Conservation (phyloP, 53 echinoderm and acorn worm species). For the Arbacia lixula region DNA sequence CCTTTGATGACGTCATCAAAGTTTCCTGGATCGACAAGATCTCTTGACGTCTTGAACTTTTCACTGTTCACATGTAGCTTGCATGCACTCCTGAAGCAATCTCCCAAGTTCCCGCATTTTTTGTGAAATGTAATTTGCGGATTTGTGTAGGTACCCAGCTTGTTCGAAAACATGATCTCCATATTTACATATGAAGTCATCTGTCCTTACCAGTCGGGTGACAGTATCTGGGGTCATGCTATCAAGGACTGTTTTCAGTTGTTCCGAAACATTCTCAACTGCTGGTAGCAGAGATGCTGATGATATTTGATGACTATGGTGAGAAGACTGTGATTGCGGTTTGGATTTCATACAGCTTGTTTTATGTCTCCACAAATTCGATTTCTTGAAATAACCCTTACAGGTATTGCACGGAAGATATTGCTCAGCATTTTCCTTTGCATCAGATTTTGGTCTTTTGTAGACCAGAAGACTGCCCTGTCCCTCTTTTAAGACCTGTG, state of each 20-base stretch:
- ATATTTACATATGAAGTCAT: slow-evolving; percentile 28
- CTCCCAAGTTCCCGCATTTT: slow-evolving; percentile 24
- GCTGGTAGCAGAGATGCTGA: slow-evolving; percentile 2
- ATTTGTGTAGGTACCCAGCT: slow-evolving; percentile 25
- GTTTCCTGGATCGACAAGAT: slow-evolving; percentile 33
- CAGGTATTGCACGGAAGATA: slow-evolving; percentile 11
- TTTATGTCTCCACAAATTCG: neutral
- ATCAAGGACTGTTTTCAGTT: slow-evolving; percentile 14
- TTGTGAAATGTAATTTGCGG: slow-evolving; percentile 27
- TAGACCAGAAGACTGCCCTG: neutral
- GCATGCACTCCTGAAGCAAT: neutral
- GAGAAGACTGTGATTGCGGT: neutral
- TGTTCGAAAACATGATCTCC: slow-evolving; percentile 26
- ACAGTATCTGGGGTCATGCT: slow-evolving; percentile 3
- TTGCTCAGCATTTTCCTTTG: neutral
- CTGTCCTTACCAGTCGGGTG: slow-evolving; percentile 27
- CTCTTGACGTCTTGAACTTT: slow-evolving; percentile 4
- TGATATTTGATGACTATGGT: neutral
- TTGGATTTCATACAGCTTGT: slow-evolving; percentile 16
- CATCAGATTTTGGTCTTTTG: neutral
- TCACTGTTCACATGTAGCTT: slow-evolving; percentile 31
- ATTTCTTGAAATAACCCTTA: neutral
- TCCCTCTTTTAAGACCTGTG: too few species aligned
- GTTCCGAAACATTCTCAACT: neutral
- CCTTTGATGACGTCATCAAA: slow-evolving; percentile 35